These are phyloP conservation scores for Drosophila koepferae DNA, from an alignment of 2,888 invertebrate genomes.

Conservation along the genomic window DNA sequence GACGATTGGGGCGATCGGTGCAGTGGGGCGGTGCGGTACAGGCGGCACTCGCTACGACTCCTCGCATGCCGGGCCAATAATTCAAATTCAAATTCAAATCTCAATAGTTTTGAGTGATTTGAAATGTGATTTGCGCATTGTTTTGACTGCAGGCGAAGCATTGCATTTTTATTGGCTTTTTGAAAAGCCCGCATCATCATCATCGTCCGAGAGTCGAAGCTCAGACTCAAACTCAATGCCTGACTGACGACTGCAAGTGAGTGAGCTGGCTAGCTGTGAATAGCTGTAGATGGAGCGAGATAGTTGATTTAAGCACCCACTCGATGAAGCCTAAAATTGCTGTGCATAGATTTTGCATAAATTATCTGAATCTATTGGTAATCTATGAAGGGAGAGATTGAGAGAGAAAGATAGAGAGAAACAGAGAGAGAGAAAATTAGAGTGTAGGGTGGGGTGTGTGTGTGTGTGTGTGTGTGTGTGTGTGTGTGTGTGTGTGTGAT, in stretches of 20 bases:
- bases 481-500: too few relatives aligned
- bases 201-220: conserved; percentile 42
- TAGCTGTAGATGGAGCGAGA: neutral
- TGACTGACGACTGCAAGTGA: conserved; percentile 1
- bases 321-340: conserved; percentile 62
- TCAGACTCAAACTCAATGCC: conserved; percentile 25
- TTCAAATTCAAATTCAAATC: conserved; percentile 78
- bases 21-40: neutral
- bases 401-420: neutral
- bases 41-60: conserved; percentile 16
- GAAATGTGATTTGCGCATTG: conserved; percentile 72
- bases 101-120: conserved; percentile 79
- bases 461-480: too few relatives aligned
- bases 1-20: neutral
- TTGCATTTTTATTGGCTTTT: conserved; percentile 66
- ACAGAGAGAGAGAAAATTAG: neutral
- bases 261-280: neutral
- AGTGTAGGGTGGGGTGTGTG: too few relatives aligned
- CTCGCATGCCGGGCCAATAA: conserved; percentile 59
- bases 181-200: conserved; percentile 49
- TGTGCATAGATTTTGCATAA: conserved; percentile 67
- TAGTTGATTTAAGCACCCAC: conserved; percentile 47
- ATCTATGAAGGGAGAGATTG: conserved; percentile 19
- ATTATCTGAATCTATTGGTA: conserved; percentile 59
- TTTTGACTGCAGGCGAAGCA: conserved; percentile 70